Base-by-base conservation (phyloP, 2,113 vertebrate genomes). In the Gambusia holbrooki region DNA sequence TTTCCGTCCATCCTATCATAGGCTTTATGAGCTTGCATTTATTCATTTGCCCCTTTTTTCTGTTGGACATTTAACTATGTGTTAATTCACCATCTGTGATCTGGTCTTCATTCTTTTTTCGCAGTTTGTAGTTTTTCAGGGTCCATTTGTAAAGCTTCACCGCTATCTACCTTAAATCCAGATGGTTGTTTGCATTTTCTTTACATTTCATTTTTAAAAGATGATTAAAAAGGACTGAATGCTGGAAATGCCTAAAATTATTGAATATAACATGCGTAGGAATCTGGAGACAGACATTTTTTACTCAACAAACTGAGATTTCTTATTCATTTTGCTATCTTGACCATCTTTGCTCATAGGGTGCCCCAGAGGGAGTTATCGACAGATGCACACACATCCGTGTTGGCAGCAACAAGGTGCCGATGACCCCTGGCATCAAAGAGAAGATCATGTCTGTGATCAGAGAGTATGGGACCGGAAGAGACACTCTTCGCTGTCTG, bases 291-390 rank as follows among this genome's bases (percentile, higher is more conserved):
- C 25, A 11, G 25, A 58, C 51, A n/a, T n/a, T 9, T 58, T 58
- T 25, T 58, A 17, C 25, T n/a, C 17, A 48, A 48, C 45, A 48
- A 48, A 48, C 45, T n/a, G 22, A 1, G 25, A 25, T 58, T 17
- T 58, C 51, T 5, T 62, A 15, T 65, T 2, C 2, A 32, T 33
- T 11, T 32, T 1, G 2, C 51, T 28, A 10, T 17, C 14, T n/a
- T 45, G 2, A 80, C 35, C 35, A 22, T 84, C 19, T 25, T 1
- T 85, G 3, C 14, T 74, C 73, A 6, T 62, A 99, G 98, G 98
- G 98, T 5, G 98, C 98, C 74, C 98, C 98, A 0, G 98, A 99
- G 91, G 97, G 98, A 62, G 97, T 99, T 51, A 96, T 99, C 25
- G 98, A 99, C 90, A 94, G 98, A 77, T 99, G 98, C 85, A 97